Evolutionary conservation across 2,797 vertebrate genomes (phyloP), one percentile per base, ranked within the genome.

Genomic region (Typhlichthys eigenmanni): DNA sequence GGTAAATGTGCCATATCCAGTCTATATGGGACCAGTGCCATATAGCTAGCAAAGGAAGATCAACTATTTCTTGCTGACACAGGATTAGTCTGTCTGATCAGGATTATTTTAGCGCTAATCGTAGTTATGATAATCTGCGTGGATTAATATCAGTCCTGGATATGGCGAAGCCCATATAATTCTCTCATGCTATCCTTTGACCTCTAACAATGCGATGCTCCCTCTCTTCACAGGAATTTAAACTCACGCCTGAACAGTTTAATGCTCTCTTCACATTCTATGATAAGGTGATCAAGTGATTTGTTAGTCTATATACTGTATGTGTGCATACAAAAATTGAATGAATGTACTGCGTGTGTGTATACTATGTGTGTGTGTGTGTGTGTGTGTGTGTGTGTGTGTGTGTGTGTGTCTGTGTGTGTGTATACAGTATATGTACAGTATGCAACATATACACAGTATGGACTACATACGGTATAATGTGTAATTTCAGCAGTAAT

Each of bases 231-330:
- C 85, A 98, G 96, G 93, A 93, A 62, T 93, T 97, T 92, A 95
- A 94, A 76, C 84, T 94, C 57, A 91, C 85, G 7, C 79, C 95
- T 0, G 94, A 96, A 5, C 95, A 98, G 74, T 98, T 98, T 79
- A 95, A 96, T 1, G 92, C 93, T 6, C 95, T 98, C 88, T 99
- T 99, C 56, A 89, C 92, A 6, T 93, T 93, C 88, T 98, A 98
- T 0, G 97, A 99, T 87, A 95, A 97, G 96, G 97, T 97, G 73
- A 77, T 66, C 46, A 1, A 68, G 7, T 8, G 32, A 1, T 47
- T 2, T 12, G 52, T 55, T 10, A 7, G 19, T 55, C 53, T n/a
- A 5, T 34, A 6, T 13, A n/a, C 29, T 17, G 32, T n/a, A 14
- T 4, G 11, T 52, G 43, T 13, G 19, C 47, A 8, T 58, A 19